Conservation (phyloP, 2,888 invertebrate species). For the Diarsia rubi region DNA sequence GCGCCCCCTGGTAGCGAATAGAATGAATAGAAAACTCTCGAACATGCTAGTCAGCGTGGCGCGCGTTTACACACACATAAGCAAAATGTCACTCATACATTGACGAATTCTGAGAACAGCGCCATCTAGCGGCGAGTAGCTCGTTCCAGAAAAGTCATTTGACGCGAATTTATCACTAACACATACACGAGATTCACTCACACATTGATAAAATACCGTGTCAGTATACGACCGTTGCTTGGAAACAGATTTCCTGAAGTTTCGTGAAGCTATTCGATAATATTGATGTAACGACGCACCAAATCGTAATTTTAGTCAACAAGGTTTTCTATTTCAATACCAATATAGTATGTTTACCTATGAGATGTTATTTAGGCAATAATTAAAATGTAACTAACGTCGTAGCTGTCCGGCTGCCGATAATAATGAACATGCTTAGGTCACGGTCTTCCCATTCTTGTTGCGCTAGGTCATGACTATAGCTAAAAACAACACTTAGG, state of each 20-base stretch:
- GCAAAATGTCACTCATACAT: not conserved
- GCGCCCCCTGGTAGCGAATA: constrained; percentile 79
- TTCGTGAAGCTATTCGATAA: constrained; percentile 50
- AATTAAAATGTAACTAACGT: no score
- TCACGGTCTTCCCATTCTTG: not conserved
- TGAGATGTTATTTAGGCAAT: not conserved
- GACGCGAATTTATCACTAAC: not conserved
- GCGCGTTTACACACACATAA: not conserved
- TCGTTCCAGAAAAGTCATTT: constrained; percentile 8
- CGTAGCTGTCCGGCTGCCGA: not conserved
- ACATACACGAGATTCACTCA: constrained; percentile 39
- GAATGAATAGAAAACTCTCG: constrained; percentile 65
- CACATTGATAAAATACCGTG: constrained; percentile 17
- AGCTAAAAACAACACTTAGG: no score
- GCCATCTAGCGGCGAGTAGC: constrained; percentile 81
- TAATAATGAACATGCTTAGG: not conserved
- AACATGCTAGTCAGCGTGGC: not conserved
- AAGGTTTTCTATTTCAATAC: not conserved
- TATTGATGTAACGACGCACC: not conserved
- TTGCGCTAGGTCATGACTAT: constrained; percentile 11
- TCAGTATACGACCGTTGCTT: constrained; percentile 4
- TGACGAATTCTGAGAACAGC: constrained; percentile 30
- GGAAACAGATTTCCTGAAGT: constrained; percentile 45
- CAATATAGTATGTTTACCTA: constrained; percentile 1
- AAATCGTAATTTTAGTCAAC: constrained; percentile 22